Conservation (phyloP, 2,888 invertebrate species). For the Hyles lineata region DNA sequence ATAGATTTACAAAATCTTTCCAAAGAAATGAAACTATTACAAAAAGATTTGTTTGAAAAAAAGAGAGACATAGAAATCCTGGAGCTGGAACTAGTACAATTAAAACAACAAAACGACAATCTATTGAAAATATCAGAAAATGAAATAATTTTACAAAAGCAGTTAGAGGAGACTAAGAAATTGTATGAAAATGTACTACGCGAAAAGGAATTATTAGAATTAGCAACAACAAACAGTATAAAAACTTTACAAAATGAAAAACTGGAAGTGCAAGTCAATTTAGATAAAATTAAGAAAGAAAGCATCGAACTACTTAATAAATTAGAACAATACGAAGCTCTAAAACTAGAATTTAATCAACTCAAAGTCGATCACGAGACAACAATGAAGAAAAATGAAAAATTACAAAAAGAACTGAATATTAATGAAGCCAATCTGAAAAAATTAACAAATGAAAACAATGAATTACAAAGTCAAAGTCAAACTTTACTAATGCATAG, state of each 20-base stretch:
- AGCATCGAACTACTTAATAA: slow-evolving; percentile 56
- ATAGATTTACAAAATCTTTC: slow-evolving; percentile 47
- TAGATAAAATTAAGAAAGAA: slow-evolving; percentile 57
- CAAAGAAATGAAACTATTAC: slow-evolving; percentile 53
- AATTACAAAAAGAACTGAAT: slow-evolving; percentile 55
- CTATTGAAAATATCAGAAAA: slow-evolving; percentile 46
- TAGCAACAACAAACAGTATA: slow-evolving; percentile 47
- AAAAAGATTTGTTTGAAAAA: slow-evolving; percentile 52
- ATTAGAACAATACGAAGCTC: slow-evolving; percentile 55
- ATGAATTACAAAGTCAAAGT: slow-evolving; percentile 55
- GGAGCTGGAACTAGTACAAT: slow-evolving; percentile 38
- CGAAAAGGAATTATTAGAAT: slow-evolving; percentile 54
- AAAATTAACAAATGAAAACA: slow-evolving; percentile 58
- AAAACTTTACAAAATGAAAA: slow-evolving; percentile 57
- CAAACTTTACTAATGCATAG: slow-evolving; percentile 56
- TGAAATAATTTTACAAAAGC: slow-evolving; percentile 45
- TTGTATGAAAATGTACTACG: slow-evolving; percentile 45
- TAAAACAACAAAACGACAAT: slow-evolving; percentile 47
- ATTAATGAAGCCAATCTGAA: slow-evolving; percentile 49
- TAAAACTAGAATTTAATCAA: slow-evolving; percentile 57
- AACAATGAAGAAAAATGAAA: slow-evolving; percentile 59
- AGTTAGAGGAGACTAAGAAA: slow-evolving; percentile 49
- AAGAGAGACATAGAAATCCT: slow-evolving; percentile 48
- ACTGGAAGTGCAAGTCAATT: slow-evolving; percentile 46
- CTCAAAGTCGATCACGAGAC: slow-evolving; percentile 53